These are phyloP conservation scores for Sapajus apella DNA, from an alignment of 2,113 vertebrate species.

Conservation along the genomic window DNA sequence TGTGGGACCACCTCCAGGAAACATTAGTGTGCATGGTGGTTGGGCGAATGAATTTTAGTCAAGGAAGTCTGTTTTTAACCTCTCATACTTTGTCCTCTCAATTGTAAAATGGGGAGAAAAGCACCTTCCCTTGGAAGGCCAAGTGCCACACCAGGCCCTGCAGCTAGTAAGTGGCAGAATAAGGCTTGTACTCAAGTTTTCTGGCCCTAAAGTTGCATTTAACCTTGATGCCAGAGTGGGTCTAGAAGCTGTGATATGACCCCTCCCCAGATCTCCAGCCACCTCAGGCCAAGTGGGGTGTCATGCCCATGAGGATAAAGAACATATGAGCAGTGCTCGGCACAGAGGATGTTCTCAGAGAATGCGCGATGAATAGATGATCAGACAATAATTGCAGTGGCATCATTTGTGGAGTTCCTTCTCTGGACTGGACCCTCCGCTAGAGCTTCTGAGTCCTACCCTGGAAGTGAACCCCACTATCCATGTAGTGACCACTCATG, in stretches of 20 bases:
- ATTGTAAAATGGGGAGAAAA: not conserved
- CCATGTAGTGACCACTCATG: not conserved
- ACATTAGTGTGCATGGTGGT: too few relatives aligned
- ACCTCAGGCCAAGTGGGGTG: not conserved
- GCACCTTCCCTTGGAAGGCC: not conserved
- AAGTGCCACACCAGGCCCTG: not conserved
- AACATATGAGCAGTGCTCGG: not conserved
- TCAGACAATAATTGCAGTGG: not conserved
- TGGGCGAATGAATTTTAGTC: not conserved
- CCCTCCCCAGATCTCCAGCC: not conserved
- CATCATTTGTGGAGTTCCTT: not conserved
- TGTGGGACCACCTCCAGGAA: not conserved
- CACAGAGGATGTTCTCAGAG: not conserved
- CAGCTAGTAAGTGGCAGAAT: not conserved
- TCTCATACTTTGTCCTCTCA: not conserved
- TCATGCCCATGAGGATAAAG: not conserved
- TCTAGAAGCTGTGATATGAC: not conserved
- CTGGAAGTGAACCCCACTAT: not conserved
- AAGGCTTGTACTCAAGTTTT: not conserved
- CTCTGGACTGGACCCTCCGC: not conserved
- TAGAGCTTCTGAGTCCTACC: not conserved
- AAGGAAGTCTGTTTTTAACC: not conserved
- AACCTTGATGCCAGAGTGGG: not conserved
- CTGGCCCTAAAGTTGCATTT: not conserved
- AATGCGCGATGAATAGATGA: not conserved